Conservation (phyloP, 2,888 invertebrate genomes). For the Zeuzera pyrina region DNA sequence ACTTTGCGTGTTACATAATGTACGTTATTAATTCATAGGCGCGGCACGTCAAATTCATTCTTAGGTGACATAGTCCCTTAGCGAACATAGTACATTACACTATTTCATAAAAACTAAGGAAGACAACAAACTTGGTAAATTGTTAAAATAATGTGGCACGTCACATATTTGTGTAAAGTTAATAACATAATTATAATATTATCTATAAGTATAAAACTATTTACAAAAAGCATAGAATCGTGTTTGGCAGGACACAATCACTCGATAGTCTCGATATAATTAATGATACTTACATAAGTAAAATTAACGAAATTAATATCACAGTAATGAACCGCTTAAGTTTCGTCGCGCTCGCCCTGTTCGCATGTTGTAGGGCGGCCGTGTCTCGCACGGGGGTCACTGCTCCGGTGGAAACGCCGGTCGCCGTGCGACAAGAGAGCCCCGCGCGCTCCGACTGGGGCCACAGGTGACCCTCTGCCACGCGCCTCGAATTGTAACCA, state of each 20-base stretch:
- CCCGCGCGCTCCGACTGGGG: no score
- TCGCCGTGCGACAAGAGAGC: no score
- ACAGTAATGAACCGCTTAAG: constrained; percentile 50
- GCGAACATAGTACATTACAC: no score
- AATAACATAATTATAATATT: constrained; percentile 29
- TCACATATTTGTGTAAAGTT: constrained; percentile 18
- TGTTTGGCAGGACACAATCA: constrained; percentile 40
- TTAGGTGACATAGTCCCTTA: no score
- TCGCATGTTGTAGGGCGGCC: constrained; percentile 15
- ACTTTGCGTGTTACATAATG: no score
- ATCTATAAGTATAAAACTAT: constrained; percentile 56
- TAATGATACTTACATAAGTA: no score
- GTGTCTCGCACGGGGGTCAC: constrained; percentile 23
- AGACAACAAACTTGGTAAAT: background rate
- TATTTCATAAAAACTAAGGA: no score
- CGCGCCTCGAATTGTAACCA: constrained; percentile 15
- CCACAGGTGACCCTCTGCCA: no score
- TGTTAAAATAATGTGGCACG: background rate
- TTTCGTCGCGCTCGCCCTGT: constrained; percentile 25
- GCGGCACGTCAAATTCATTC: no score
- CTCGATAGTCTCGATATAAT: constrained; percentile 32
- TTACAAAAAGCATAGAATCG: constrained; percentile 33
- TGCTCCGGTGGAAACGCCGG: constrained; percentile 26
- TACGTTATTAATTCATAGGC: no score
- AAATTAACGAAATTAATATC: constrained; percentile 57